Evolutionary conservation across 64 coral and sea anemone genomes (phyloP), one percentile per base, ranked within the genome.

Genomic region (Acropora tenuis): DNA sequence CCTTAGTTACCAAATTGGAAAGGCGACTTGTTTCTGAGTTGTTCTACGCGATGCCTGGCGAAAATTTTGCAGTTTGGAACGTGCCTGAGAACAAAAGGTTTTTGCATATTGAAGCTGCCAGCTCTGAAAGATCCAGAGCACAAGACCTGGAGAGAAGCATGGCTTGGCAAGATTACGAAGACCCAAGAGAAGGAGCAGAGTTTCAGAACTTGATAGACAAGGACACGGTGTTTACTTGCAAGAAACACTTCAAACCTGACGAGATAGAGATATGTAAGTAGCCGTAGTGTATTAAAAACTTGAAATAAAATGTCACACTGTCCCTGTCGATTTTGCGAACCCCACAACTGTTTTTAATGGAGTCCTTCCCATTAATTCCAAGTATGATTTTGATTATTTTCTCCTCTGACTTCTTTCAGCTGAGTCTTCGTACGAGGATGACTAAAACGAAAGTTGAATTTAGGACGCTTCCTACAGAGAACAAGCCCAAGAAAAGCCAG

Each of bases 201-300:
- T 87, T 87, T 49, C 45, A 74, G 42, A 76, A 17, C 2, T 73
- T 20, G 72, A 88, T 88, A 43, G 52, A 88, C 1, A 88, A 43
- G 1, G 86, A 76, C 72, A 77, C 18, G 59, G 86, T 88, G 6
- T 88, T 57, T 53, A 88, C 86, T 57, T 88, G 86, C 52, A 52
- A 88, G 86, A 88, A 77, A 76, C 86, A 88, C 52, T 88, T 88
- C 73, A 42, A 60, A 53, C 69, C 48, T 55, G 69, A 88, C 7
- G 86, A 88, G 48, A 57, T 76, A 76, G 86, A 88, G 48, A 75
- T 76, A 58, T 76, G 86, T 88, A 76, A 77, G 86, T 86, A 86
- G 41, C 73, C 59, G 59, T 18, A 63, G 59, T 3, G 15, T 63
- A 73, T 73, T 73, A 73, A 73, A 12, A 47, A 43, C 76, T 68